Evolutionary conservation across 2,797 vertebrate species (phyloP).

Genomic region (Malurus leucopterus): DNA sequence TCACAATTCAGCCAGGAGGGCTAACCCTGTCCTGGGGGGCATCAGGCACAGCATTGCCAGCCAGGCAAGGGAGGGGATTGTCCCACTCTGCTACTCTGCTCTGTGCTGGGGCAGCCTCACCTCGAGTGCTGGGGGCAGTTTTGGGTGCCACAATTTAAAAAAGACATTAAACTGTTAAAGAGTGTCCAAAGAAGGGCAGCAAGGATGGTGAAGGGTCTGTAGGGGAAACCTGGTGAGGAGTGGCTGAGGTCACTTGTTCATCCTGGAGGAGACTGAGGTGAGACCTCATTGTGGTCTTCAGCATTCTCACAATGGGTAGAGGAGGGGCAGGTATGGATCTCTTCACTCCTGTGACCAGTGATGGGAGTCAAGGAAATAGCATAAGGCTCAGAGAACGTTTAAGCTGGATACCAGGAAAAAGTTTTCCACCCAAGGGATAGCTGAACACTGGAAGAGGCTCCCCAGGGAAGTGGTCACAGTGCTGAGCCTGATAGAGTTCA

Average conservation of each 20-base stretch:
- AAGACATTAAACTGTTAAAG: neutral
- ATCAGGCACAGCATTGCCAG: neutral
- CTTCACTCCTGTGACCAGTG: neutral
- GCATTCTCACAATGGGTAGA: rapidly evolving
- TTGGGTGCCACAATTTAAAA: neutral
- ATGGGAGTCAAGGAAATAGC: rapidly evolving
- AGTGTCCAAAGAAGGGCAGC: neutral
- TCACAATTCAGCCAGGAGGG: neutral
- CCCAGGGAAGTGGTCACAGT: neutral
- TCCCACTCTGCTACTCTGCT: rapidly evolving
- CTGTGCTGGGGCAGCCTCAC: rapidly evolving
- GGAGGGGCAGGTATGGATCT: neutral
- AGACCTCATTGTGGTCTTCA: neutral
- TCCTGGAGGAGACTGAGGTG: neutral
- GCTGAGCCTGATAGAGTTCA: neutral
- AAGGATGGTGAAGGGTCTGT: neutral
- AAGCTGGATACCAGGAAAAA: neutral
- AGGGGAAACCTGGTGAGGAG: neutral
- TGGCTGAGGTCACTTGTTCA: neutral
- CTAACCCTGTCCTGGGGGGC: rapidly evolving
- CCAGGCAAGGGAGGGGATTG: rapidly evolving
- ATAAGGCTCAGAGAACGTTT: neutral
- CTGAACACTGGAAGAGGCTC: neutral
- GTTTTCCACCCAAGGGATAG: neutral
- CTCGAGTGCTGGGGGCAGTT: neutral